Base-by-base conservation (phyloP, 2,797 vertebrate genomes). In the Crypturellus tataupa region DNA sequence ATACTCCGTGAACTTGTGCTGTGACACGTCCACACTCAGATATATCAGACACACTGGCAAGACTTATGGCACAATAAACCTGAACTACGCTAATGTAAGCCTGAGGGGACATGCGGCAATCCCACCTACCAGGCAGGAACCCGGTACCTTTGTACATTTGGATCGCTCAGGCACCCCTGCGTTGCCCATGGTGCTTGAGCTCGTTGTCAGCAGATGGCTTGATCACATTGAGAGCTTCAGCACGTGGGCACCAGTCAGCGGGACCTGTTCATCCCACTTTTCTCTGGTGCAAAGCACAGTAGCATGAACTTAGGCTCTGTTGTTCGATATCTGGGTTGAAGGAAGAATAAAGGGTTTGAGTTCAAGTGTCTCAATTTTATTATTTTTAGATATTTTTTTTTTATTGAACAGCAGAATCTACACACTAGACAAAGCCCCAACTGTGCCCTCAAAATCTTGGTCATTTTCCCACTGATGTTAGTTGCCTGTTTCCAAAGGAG, bases 31-130 rank as follows among this genome's bases (percentile, higher is more conserved):
- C 80, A 85, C 93, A 83, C 71, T 87, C 83, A 80, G 95, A 85
- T 88, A 78, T 86, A 96, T 94, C 88, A 96, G 95, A 94, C 95
- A 94, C 11, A 0, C 75, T 95, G 95, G 91, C 93, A 96, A 93
- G 85, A 95, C 65, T 75, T 87, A 37, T 94, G 95, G 94, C 94
- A 96, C 89, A 88, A 94, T 56, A 89, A 94, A 93, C 78, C 89
- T 31, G 8, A 93, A 62, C 33, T 93, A 82, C 90, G 90, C 21
- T 94, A 89, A 91, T 89, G 88, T 87, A n/a, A 82, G 85, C 89
- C 85, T 91, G 91, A 93, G 85, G 71, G 89, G 65, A 92, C 89
- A 72, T 42, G 89, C 1, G 62, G 46, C 84, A 65, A 85, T 94
- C 75, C 85, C 62, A 72, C 64, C 37, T 65, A 25, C 75, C 7